Conservation (phyloP, 2,888 invertebrate genomes). For the Chalcosyrphus nemorum region DNA sequence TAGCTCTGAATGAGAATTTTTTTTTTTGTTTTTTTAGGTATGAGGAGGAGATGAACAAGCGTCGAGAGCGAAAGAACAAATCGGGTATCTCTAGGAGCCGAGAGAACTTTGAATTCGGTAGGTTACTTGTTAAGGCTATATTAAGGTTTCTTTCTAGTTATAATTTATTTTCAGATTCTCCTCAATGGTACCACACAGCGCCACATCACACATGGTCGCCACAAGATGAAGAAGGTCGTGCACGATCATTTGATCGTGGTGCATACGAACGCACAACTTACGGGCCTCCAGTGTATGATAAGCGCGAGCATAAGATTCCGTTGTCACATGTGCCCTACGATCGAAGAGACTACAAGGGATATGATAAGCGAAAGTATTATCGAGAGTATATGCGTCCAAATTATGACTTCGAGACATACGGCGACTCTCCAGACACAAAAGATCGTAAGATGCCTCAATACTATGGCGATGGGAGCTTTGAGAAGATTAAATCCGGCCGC, state of each 20-base stretch:
- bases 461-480: constrained; percentile 74
- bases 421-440: constrained; percentile 75
- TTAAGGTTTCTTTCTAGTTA: background rate
- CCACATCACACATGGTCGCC: constrained; percentile 81
- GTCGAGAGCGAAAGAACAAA: constrained; percentile 79
- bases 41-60: constrained; percentile 79
- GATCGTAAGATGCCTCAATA: constrained; percentile 74
- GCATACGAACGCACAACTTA: constrained; percentile 81
- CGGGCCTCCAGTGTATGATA: constrained; percentile 82
- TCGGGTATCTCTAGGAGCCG: constrained; percentile 80
- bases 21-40: too few species aligned
- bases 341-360: constrained; percentile 76
- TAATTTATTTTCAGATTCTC: constrained; percentile 76
- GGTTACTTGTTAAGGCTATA: background rate
- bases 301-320: constrained; percentile 78
- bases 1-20: too few species aligned
- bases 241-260: constrained; percentile 80
- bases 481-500: constrained; percentile 72
- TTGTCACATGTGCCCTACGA: constrained; percentile 75
- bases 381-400: constrained; percentile 81
- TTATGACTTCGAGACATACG: constrained; percentile 79
- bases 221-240: constrained; percentile 80
- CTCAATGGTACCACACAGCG: constrained; percentile 81
- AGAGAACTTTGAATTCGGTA: constrained; percentile 81
- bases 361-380: constrained; percentile 81